These are phyloP conservation scores for Tragopan temminckii DNA, from an alignment of 2,797 vertebrate species.

Conservation along the genomic window DNA sequence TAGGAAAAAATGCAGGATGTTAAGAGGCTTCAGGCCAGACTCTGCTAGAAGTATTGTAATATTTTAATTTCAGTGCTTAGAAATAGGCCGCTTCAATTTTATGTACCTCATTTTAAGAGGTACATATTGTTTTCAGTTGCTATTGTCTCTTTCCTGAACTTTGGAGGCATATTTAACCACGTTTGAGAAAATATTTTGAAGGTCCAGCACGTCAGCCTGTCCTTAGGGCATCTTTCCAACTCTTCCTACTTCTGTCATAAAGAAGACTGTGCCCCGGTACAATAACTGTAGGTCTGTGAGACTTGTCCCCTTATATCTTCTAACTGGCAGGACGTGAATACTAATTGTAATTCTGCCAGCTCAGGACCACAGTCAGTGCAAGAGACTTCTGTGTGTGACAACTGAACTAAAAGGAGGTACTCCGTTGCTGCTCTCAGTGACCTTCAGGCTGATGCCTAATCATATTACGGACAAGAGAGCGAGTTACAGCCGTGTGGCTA, in stretches of 20 bases:
- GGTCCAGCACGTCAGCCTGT: not conserved
- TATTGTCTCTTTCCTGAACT: not conserved
- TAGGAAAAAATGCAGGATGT: not conserved
- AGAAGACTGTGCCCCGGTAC: not conserved
- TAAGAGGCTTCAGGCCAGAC: not conserved
- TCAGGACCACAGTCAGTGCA: not conserved
- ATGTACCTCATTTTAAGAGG: not conserved
- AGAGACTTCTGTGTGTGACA: too few relatives aligned
- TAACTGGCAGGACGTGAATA: not conserved
- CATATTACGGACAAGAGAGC: accelerated
- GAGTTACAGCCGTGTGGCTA: not conserved
- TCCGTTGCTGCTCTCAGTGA: not conserved
- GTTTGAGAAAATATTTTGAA: not conserved
- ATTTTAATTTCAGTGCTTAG: not conserved
- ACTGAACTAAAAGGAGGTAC: too few relatives aligned
- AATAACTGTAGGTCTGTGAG: not conserved
- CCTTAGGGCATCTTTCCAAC: not conserved
- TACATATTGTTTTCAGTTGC: not conserved
- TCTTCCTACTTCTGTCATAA: not conserved
- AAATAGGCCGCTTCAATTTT: not conserved
- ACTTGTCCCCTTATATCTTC: not conserved
- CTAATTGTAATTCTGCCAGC: not conserved
- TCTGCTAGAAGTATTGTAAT: not conserved
- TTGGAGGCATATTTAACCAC: not conserved
- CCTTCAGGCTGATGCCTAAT: not conserved